phyloP scores from a whole-genome alignment of 1,140 invertebrate species.

The Frieseomelitta varia region DNA sequence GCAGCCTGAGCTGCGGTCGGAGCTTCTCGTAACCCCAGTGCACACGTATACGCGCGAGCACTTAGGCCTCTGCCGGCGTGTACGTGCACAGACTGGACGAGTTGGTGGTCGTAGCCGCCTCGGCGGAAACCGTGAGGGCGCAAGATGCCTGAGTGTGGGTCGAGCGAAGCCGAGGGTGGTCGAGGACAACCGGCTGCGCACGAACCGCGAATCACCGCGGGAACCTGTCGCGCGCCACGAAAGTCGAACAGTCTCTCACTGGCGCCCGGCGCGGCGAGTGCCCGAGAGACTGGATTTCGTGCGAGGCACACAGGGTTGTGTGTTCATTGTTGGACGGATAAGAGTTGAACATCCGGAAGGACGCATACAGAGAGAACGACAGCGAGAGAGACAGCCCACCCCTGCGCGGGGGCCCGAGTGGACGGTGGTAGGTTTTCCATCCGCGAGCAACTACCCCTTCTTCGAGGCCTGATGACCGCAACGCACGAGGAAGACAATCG shows the following conservation, averaged over 20 bases:
- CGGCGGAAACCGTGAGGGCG: constrained; percentile 4
- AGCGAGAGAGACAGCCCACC: constrained; percentile 11
- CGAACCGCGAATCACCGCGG: constrained; percentile 57
- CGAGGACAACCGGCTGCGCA: constrained; percentile 57
- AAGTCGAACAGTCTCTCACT: constrained; percentile 69
- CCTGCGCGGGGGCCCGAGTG: constrained; percentile 37
- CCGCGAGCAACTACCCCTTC: constrained; percentile 20
- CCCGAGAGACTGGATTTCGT: constrained; percentile 47
- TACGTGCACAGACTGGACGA: neutral
- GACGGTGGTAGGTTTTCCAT: constrained; percentile 21
- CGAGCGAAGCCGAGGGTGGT: constrained; percentile 53
- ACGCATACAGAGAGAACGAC: neutral
- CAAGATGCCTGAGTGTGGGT: constrained; percentile 29
- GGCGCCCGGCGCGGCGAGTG: constrained; percentile 70
- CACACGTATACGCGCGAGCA: constrained; percentile 21
- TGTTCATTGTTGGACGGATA: constrained; percentile 18
- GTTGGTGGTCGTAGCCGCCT: constrained; percentile 10
- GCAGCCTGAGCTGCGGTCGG: constrained; percentile 50
- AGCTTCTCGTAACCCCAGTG: constrained; percentile 46
- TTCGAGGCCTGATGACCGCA: constrained; percentile 28
- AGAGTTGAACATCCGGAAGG: neutral
- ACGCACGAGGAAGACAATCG: constrained; percentile 17
- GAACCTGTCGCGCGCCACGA: constrained; percentile 65
- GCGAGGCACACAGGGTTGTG: constrained; percentile 13
- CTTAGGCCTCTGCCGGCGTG: constrained; percentile 39